Evolutionary conservation across 2,113 vertebrate species (phyloP).

Genomic region (Leucoraja erinaceus): DNA sequence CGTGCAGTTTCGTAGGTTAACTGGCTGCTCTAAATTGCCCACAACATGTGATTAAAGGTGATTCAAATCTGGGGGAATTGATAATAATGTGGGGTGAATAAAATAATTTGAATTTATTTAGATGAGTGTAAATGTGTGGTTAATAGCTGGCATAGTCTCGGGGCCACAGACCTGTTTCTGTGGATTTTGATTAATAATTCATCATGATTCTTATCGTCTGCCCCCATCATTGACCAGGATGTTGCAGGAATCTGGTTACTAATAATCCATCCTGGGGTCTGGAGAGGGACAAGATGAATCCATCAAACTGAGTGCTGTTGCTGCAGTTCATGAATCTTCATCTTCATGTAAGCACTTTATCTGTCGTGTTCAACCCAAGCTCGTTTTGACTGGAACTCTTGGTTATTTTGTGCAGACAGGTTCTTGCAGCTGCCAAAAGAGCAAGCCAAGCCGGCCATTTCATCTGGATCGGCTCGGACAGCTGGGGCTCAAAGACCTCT

Average conservation of each 20-base stretch:
- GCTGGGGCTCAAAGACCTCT: constrained; percentile 87
- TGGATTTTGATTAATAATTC: not conserved
- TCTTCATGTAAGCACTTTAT: not conserved
- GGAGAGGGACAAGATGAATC: not conserved
- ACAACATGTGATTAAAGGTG: too few species aligned
- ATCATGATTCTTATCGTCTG: too few species aligned
- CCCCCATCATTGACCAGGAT: not conserved
- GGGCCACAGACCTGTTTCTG: too few species aligned
- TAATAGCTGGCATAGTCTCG: too few species aligned
- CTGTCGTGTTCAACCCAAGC: not conserved
- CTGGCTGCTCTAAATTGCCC: too few species aligned
- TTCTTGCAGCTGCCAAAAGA: constrained; percentile 82
- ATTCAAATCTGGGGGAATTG: too few species aligned
- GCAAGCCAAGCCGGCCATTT: constrained; percentile 84
- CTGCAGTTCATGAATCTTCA: not conserved
- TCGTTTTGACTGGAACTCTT: not conserved
- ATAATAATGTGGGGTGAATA: too few species aligned
- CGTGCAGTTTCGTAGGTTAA: too few species aligned
- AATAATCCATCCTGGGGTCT: not conserved
- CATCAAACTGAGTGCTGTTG: too few species aligned
- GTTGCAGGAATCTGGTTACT: not conserved
- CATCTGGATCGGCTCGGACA: constrained; percentile 92
- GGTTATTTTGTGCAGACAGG: constrained; percentile 60
- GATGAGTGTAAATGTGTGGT: too few species aligned
- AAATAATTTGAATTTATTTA: too few species aligned